Conservation (phyloP, 2,113 vertebrate genomes). For the Chionomys nivalis region DNA sequence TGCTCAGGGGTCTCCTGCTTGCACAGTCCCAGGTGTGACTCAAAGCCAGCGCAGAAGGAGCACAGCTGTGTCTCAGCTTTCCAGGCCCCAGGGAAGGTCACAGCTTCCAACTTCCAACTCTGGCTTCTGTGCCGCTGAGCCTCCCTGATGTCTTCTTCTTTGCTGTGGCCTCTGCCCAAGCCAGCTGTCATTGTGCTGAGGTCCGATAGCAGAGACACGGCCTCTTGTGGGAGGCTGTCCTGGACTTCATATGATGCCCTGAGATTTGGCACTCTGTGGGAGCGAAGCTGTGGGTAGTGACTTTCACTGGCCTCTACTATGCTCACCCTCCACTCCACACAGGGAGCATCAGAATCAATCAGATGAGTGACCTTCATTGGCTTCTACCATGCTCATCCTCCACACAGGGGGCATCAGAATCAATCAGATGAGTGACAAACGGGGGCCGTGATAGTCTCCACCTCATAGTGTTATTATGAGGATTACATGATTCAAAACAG, state of each 20-base stretch:
- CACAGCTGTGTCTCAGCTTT: slow-evolving; percentile 1
- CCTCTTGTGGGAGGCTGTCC: not conserved
- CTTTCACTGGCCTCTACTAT: not conserved
- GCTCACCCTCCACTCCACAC: not conserved
- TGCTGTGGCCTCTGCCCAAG: not conserved
- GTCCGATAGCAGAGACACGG: not conserved
- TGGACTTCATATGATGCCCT: no score
- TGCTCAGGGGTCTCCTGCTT: not conserved
- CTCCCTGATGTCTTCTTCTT: not conserved
- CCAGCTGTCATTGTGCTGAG: not conserved
- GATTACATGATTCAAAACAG: not conserved
- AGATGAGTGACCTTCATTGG: no score
- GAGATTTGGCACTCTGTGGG: not conserved
- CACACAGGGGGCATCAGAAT: not conserved
- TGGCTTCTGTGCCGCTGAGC: not conserved
- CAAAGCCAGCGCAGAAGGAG: not conserved
- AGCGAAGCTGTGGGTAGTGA: not conserved
- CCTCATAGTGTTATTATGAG: not conserved
- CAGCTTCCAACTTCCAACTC: not conserved
- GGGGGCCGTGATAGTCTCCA: not conserved
- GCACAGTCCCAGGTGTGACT: not conserved
- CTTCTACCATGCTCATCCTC: not conserved
- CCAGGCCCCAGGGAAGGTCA: rapidly evolving
- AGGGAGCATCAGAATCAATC: not conserved
- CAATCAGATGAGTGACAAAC: not conserved